Evolutionary conservation across 2,113 vertebrate species (phyloP).

Genomic region (Podarcis cretensis): DNA sequence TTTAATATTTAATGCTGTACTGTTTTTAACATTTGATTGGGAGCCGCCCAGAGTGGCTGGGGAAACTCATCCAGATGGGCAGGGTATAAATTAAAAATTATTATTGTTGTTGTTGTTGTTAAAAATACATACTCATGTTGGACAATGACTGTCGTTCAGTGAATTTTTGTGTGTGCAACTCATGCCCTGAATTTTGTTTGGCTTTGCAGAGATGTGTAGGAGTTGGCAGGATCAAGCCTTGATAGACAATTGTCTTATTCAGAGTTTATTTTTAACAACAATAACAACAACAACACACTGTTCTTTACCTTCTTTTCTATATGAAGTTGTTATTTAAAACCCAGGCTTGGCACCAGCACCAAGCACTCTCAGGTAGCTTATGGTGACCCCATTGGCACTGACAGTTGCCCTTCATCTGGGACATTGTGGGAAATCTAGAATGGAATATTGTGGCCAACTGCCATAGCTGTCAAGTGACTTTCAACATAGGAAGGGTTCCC

Average conservation of each 20-base stretch:
- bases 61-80: no score
- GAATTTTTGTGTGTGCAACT: not conserved
- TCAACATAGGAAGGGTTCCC: no score
- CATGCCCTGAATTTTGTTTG: not conserved
- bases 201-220: not conserved
- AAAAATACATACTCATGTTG: not conserved
- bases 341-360: not conserved
- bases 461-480: not conserved
- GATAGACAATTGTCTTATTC: not conserved
- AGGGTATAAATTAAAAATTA: no score
- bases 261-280: not conserved
- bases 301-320: not conserved
- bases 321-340: not conserved
- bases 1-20: no score
- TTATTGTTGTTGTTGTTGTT: no score
- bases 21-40: no score
- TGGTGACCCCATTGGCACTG: not conserved
- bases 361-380: not conserved
- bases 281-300: no score
- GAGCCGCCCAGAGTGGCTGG: no score
- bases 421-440: not conserved
- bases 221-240: not conserved
- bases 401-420: not conserved
- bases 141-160: no score
- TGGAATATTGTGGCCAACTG: not conserved